Base-by-base conservation (phyloP, 2,888 invertebrate species). In the Antheraea yamamai region DNA sequence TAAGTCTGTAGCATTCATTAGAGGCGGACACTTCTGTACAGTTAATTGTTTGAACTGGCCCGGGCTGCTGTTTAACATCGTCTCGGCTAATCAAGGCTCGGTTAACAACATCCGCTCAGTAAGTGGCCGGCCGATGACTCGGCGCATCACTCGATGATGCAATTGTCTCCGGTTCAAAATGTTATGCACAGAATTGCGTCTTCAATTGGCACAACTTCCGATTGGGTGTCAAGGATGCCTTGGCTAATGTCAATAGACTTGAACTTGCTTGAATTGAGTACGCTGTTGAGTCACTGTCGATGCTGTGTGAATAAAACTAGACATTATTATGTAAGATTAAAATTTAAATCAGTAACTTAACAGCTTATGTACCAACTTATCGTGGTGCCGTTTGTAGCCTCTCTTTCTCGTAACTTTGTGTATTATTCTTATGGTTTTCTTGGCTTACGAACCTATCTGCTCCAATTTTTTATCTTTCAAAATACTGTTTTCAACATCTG, bases 1-100 rank as follows among this genome's bases (percentile, higher is more conserved):
- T 72, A 76, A 73, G 89, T 89, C 89, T 91, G 92, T 88, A 91
- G 92, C 93, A 92, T 94, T 93, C 92, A 93, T 94, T 94, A 92
- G 92, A 91, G 93, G 93, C 91, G 94, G 92, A 92, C 94, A 93
- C 93, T 94, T 93, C 92, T 92, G 91, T 93, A 92, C 92, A 91
- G 91, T 94, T 93, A 93, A 94, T 94, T 94, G 93, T 94, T 93
- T 94, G 94, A 95, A 95, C 94, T 94, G 90, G 92, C 88, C 86
- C 90, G 88, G 87, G 84, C 89, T 92, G 88, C 90, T 90, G 93
- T 91, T 93, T 93, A 91, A 93, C 91, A 89, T 90, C 93, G 92
- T 92, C 92, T 91, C 90, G 87, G 88, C 91, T 94, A 94, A 95
- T 95, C 94, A 94, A 93, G 92, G 87, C 88, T 84, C 88, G 89